Conservation (phyloP, 2,888 invertebrate genomes). For the Oasisia sp. region DNA sequence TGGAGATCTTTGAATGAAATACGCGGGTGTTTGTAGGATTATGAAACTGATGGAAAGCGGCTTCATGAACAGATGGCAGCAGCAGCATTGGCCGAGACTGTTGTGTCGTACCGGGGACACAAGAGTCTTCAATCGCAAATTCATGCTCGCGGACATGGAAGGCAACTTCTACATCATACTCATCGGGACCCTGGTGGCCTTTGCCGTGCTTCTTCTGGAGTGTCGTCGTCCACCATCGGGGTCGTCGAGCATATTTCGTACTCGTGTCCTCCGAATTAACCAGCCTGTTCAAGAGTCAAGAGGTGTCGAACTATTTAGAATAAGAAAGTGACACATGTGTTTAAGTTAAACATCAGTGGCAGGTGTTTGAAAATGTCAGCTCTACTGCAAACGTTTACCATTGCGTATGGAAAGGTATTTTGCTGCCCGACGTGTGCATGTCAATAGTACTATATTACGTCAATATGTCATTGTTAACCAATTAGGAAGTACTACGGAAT, state of each 20-base stretch:
- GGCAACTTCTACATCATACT: background rate
- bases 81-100: conserved; percentile 14
- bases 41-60: conserved; percentile 28
- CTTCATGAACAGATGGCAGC: conserved; percentile 27
- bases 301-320: background rate
- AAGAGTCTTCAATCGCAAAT: background rate
- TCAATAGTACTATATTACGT: background rate
- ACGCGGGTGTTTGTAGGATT: conserved; percentile 24
- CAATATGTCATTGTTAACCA: too few species aligned
- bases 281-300: background rate
- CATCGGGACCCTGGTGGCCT: background rate
- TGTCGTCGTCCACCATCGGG: background rate
- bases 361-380: background rate
- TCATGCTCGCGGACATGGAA: background rate
- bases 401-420: background rate
- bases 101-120: background rate
- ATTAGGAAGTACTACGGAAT: too few species aligned
- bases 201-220: background rate
- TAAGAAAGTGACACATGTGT: background rate
- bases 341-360: background rate
- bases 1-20: background rate
- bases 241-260: background rate
- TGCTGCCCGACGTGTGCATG: background rate
- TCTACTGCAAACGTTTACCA: background rate
- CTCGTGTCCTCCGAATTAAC: background rate